Evolutionary conservation across 2,113 vertebrate species (phyloP), one percentile per base, ranked within the genome.

Genomic region (Salvelinus alpinus): DNA sequence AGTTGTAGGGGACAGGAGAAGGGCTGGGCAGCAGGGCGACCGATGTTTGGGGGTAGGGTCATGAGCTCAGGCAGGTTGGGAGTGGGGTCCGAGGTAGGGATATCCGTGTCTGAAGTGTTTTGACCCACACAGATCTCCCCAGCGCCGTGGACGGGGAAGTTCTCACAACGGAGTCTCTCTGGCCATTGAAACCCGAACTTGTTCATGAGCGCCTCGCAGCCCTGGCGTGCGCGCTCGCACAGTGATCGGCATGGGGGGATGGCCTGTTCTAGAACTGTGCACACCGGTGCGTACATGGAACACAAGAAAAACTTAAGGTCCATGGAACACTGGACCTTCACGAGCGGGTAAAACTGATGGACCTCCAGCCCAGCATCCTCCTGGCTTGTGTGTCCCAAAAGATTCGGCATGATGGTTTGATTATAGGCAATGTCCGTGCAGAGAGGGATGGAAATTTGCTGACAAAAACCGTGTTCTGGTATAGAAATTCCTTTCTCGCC

Each of bases 161-260:
- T 92, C 87, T 96, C 92, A 64, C 95, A 96, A 74, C 91, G 94
- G 24, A 96, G 91, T 1, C 93, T 85, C 78, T 96, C 94, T 0
- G 95, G 95, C 95, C 95, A 96, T 89, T 94, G 94, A 87, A 96
- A 96, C 24, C 95, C 95, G 18, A 96, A 96, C 79, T 93, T 95
- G 76, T 96, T 96, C 95, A 96, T 96, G 77, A 96, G 94, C 5
- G 94, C 94, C 85, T 95, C 94, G 76, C 94, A 95, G 75, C 94
- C 94, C 60, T 95, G 94, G 5, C 95, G 91, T 0, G 95, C 95
- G 2, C 94, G 90, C 62, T 96, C 94, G 20, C 95, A 96, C 64
- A 96, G 86, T 0, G 94, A 93, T 11, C 95, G 90, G 86, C 95
- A 96, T 13, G 95, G 95, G 0, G 95, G 95, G 66, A 96, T 95